Base-by-base conservation (phyloP, 2,888 invertebrate species). In the Drosophila kambysellisi region DNA sequence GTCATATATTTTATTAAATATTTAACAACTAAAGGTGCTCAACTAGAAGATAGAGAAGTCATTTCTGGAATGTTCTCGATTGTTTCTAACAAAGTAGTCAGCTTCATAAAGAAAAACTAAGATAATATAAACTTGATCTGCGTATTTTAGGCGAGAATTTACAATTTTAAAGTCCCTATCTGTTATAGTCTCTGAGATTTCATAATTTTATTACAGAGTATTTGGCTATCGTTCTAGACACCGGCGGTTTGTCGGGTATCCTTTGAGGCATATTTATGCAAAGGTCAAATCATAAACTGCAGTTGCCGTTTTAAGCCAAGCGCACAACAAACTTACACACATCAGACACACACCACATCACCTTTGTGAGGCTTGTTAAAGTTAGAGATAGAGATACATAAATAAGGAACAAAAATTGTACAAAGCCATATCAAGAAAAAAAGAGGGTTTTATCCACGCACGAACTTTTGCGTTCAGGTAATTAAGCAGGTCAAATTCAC, bases 211-310 rank as follows among this genome's bases (percentile, higher is more conserved):
- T 15, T 46, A 4, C 15, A 46, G 15, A 46, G 20, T 15, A 46
- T 25, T 46, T 8, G 8, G 5, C 54, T 54, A 25, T 6, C 17
- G 50, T 17, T 11, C 9, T 3, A 12, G 2, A 6, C 17, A 29
- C 11, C n/a, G 12, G 0, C 11, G 5, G 8, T 39, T 39, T 25
- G 12, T 25, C 39, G 25, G 20, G 12, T 29, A 32, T n/a, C 53
- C 35, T 50, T 41, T 30, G 8, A 1, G 4, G 15, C 35, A 53
- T 35, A 43, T 66, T 67, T 56, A 67, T 60, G 57, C 60, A 79
- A 76, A 79, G 89, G 89, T 87, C 79, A 70, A 51, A 33, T 48
- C 66, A 75, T 88, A 88, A 85, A 85, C 61, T 60, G 25, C 64
- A 57, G 20, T 33, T 39, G 29, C 56, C 11, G 9, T 1, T 12